Base-by-base conservation (phyloP, 2,797 vertebrate genomes). In the Melanotaenia trifasciata region DNA sequence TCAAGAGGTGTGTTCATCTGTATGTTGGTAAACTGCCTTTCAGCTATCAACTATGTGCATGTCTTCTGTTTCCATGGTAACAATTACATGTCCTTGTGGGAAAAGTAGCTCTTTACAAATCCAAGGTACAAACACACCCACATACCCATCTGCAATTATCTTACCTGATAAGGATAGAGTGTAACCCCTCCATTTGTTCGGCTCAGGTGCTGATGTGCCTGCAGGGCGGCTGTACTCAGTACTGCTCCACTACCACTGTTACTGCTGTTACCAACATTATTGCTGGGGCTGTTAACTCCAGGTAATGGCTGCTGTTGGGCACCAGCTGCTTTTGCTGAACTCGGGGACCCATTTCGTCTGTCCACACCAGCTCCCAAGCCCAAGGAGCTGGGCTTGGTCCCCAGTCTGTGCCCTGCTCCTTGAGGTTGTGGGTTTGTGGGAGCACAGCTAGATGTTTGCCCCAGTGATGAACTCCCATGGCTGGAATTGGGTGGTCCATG, bases 91-190 rank as follows among this genome's bases (percentile, higher is more conserved):
- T 35, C 36, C 10, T 30, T 4, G 0, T 40, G 24, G 20, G 13
- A 67, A 38, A 50, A 28, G 26, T 0, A 50, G 12, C 57, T 64
- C 0, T 33, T 45, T 20, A 38, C 30, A 5, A 64, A n/a, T 60
- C 7, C 20, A 58, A 54, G 20, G 35, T 26, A 70, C 53, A 65
- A 38, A 76, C 26, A 9, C 45, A 63, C 4, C 66, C 24, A 58
- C 26, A 40, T 30, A 62, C 56, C 61, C 20, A 73, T 56, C 65
- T 12, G 12, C 68, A 22, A 58, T 9, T 9, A 70, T 38, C 85
- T 58, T 94, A 99, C 97, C 95, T 99, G 97, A 87, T 98, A 99
- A 0, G 98, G 97, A 85, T 98, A 98, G 22, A 99, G 94, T 24
- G 97, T 98, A 67, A 99, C 96, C 0, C 97, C 98, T 2, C 97